phyloP scores from a whole-genome alignment of 2,113 vertebrate species.

The Argyrosomus japonicus region DNA sequence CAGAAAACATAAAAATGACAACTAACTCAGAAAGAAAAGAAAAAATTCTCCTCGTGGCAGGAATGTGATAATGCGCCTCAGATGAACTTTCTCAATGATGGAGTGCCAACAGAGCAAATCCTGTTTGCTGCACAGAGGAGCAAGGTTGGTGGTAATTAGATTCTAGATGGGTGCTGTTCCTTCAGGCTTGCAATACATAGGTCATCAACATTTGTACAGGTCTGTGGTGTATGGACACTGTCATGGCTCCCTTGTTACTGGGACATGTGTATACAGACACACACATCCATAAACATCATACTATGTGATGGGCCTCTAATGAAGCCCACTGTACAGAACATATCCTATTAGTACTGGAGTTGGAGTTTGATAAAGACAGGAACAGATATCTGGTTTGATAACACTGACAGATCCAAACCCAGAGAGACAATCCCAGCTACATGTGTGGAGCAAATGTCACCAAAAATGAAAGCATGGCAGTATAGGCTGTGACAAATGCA shows the following conservation, averaged over 20 bases:
- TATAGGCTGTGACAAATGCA: conserved; percentile 16
- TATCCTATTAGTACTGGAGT: conserved; percentile 12
- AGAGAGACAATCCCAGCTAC: conserved; percentile 7
- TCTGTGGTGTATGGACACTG: conserved; percentile 26
- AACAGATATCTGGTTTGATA: conserved; percentile 31
- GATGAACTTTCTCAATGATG: conserved; percentile 35
- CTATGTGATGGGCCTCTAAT: conserved; percentile 45
- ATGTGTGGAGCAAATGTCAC: conserved; percentile 24
- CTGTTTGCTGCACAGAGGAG: conserved; percentile 33
- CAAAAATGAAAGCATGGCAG: conserved; percentile 11
- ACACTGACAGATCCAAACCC: conserved; percentile 23
- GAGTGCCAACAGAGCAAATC: conserved; percentile 39
- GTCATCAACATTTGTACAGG: conserved; percentile 45
- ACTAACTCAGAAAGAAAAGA: neutral
- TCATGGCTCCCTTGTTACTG: conserved; percentile 49
- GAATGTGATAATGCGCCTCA: conserved; percentile 31
- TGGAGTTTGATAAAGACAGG: conserved; percentile 12
- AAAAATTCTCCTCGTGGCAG: neutral
- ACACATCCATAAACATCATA: conserved; percentile 20
- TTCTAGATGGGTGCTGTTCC: conserved; percentile 53
- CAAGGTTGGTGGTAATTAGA: conserved; percentile 60
- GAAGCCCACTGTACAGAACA: conserved; percentile 33
- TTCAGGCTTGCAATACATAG: conserved; percentile 58
- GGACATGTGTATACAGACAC: conserved; percentile 5
- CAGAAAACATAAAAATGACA: neutral